A percentile compares a stretch with the other conserved stretches of the same genome.
Evolutionary conservation across 1,140 invertebrate genomes (phyloP).

Genomic region (Drosophila funebris): DNA sequence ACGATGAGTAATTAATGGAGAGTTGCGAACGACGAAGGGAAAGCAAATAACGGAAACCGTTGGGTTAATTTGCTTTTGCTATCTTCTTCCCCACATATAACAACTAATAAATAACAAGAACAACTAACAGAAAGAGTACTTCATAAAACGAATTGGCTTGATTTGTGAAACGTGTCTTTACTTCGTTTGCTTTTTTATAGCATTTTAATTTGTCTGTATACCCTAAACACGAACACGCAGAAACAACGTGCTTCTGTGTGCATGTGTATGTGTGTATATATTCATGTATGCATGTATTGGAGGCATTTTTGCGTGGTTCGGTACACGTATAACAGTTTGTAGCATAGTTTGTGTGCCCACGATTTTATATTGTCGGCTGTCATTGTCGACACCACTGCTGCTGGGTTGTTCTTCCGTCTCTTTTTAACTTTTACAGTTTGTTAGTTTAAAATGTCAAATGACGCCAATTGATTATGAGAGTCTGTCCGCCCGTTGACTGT

Average conservation of each 20-base stretch:
- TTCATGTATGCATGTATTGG: slow-evolving; percentile 53
- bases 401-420: slow-evolving; percentile 11
- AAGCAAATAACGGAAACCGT: slow-evolving; percentile 37
- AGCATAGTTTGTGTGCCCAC: slow-evolving; percentile 55
- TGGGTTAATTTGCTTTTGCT: slow-evolving; percentile 27
- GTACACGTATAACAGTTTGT: slow-evolving; percentile 58
- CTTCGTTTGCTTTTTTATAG: slow-evolving; percentile 82
- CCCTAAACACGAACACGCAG: slow-evolving; percentile 64
- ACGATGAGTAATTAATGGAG: slow-evolving; percentile 73
- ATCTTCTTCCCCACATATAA: slow-evolving; percentile 27
- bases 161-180: slow-evolving; percentile 82
- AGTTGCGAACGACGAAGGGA: slow-evolving; percentile 24
- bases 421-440: slow-evolving; percentile 18
- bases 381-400: slow-evolving; percentile 39
- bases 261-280: slow-evolving; percentile 31
- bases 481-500: slow-evolving; percentile 21
- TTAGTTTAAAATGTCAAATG: slow-evolving; percentile 80
- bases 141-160: slow-evolving; percentile 81
- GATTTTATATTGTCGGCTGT: slow-evolving; percentile 50
- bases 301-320: slow-evolving; percentile 58
- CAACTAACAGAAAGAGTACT: slow-evolving; percentile 41
- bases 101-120: slow-evolving; percentile 48
- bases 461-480: slow-evolving; percentile 82
- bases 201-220: slow-evolving; percentile 81
- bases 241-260: slow-evolving; percentile 10